Evolutionary conservation across 1,140 invertebrate genomes (phyloP).

Genomic region (Bombus superbus): DNA sequence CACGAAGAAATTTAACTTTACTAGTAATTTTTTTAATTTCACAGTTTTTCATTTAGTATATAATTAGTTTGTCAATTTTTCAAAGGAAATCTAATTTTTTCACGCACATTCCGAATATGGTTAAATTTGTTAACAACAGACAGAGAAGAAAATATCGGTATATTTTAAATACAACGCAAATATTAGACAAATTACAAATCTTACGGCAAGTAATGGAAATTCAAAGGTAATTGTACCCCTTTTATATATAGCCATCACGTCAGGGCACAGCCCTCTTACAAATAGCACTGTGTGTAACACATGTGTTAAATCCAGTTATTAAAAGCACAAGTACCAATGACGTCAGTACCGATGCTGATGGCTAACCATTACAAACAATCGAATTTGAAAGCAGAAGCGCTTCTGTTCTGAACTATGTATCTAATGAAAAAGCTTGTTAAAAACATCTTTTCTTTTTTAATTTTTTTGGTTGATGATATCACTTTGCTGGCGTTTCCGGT

Average conservation of each 20-base stretch:
- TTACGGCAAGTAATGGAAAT: not conserved
- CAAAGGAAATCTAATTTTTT: no score
- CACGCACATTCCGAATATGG: no score
- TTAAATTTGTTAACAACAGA: no score
- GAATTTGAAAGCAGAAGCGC: not conserved
- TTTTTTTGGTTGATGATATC: not conserved
- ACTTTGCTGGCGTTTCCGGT: not conserved
- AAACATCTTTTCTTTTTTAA: not conserved
- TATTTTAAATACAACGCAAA: no score
- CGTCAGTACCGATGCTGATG: not conserved
- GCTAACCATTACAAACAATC: not conserved
- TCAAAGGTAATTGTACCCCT: slow-evolving; percentile 20
- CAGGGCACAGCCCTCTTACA: not conserved
- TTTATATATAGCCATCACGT: slow-evolving; percentile 44
- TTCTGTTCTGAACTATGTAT: not conserved
- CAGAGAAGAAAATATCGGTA: no score
- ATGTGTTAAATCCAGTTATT: slow-evolving; percentile 30
- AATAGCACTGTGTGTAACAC: not conserved
- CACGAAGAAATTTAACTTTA: no score
- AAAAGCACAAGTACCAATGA: slow-evolving; percentile 41
- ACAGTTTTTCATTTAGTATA: no score
- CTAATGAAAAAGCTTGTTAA: no score
- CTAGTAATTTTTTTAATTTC: no score
- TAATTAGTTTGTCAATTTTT: no score
- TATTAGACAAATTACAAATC: no score